Percentiles rank a stretch among this genome's conserved stretches.
Conservation (phyloP, 2,797 vertebrate genomes). For the Rhyacichthys aspro region DNA sequence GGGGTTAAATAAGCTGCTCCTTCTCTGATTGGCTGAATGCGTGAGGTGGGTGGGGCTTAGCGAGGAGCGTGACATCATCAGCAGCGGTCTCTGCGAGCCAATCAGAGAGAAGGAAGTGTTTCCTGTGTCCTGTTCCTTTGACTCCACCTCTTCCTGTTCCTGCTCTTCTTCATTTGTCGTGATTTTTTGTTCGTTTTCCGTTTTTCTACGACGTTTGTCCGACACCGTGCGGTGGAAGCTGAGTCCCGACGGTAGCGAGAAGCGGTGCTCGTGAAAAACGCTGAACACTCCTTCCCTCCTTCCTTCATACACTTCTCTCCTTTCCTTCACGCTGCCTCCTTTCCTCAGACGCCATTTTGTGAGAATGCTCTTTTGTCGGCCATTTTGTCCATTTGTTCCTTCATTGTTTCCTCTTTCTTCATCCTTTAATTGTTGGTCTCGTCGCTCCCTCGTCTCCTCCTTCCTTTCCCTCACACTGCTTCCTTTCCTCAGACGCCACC, state of each 20-base stretch:
- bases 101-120: slow-evolving; percentile 1
- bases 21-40: background rate
- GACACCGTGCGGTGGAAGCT: slow-evolving; percentile 7
- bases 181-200: too few species aligned
- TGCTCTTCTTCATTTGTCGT: background rate
- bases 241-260: slow-evolving; percentile 23
- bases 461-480: background rate
- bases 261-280: slow-evolving; percentile 49
- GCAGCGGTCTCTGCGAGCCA: slow-evolving; percentile 4
- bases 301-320: background rate
- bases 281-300: slow-evolving; percentile 68
- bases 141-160: background rate
- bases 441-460: background rate
- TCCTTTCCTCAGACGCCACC: background rate
- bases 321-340: slow-evolving; percentile 10
- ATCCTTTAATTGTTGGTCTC: background rate
- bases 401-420: slow-evolving; percentile 2
- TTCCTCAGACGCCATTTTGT: background rate
- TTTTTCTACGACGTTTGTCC: too few species aligned
- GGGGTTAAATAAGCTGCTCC: background rate
- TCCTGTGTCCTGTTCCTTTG: too few species aligned
- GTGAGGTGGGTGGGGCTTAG: background rate
- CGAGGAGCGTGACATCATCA: slow-evolving; percentile 1
- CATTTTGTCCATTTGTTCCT: too few species aligned
- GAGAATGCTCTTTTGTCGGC: too few species aligned